Evolutionary conservation across 2,797 vertebrate genomes (phyloP).

Genomic region (Siniperca obscura): DNA sequence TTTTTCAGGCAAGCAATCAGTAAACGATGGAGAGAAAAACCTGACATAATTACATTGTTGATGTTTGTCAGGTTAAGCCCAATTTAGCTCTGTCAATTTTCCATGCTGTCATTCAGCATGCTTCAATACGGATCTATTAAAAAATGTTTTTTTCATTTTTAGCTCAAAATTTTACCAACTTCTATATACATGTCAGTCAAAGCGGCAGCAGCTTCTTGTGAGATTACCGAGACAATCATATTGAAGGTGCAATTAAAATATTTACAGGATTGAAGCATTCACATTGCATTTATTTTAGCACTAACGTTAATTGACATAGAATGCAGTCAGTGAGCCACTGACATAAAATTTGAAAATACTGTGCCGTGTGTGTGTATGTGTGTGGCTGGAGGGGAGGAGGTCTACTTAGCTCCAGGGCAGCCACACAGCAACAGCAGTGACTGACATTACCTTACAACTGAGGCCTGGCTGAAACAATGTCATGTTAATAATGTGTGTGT

Average conservation of each 20-base stretch:
- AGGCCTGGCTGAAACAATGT: slow-evolving; percentile 49
- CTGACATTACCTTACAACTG: slow-evolving; percentile 60
- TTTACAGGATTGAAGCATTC: slow-evolving; percentile 29
- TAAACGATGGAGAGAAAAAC: slow-evolving; percentile 26
- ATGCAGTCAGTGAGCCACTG: slow-evolving; percentile 12
- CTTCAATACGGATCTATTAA: slow-evolving; percentile 43
- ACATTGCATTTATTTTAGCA: slow-evolving; percentile 31
- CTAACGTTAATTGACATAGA: slow-evolving; percentile 40
- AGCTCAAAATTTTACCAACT: background rate
- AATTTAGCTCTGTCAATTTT: slow-evolving; percentile 62
- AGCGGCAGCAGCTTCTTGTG: slow-evolving; percentile 10
- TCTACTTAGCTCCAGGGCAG: slow-evolving; percentile 45
- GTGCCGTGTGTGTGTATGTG: background rate
- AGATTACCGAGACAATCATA: slow-evolving; percentile 24
- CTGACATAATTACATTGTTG: slow-evolving; percentile 56
- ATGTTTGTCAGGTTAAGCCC: slow-evolving; percentile 57
- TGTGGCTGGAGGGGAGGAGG: slow-evolving; percentile 13
- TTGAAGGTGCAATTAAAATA: slow-evolving; percentile 42
- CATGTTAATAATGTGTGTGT: slow-evolving; percentile 44
- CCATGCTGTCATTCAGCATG: slow-evolving; percentile 45
- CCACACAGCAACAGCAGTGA: slow-evolving; percentile 50
- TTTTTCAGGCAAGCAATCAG: slow-evolving; percentile 30
- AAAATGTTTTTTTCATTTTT: slow-evolving; percentile 23
- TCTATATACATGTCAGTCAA: slow-evolving; percentile 7
- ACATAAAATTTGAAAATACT: slow-evolving; percentile 34